Evolutionary conservation across 2,888 invertebrate genomes (phyloP).

Genomic region (Polydrusus tereticollis): DNA sequence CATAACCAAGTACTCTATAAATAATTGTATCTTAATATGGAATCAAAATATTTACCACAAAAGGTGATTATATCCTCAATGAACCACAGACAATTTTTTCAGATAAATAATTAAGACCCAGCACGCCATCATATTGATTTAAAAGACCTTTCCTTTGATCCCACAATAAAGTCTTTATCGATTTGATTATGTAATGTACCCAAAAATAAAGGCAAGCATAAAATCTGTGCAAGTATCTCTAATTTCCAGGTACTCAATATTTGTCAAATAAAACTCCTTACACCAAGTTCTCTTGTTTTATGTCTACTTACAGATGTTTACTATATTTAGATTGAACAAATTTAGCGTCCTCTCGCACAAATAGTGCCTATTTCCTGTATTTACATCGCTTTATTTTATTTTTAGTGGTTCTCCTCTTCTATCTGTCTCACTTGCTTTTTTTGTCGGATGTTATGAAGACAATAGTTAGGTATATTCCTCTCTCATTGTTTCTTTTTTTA

Average conservation of each 20-base stretch:
- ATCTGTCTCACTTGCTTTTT: conserved; percentile 21
- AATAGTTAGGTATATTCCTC: conserved; percentile 15
- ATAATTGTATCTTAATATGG: background rate
- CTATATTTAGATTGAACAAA: conserved; percentile 50
- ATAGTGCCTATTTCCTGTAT: conserved; percentile 49
- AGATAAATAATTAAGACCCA: background rate
- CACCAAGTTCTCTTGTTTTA: conserved; percentile 33
- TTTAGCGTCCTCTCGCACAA: conserved; percentile 47
- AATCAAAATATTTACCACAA: background rate
- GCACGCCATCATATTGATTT: conserved; percentile 2
- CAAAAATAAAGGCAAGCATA: background rate
- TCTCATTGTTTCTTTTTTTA: conserved; percentile 33
- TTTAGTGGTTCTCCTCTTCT: conserved; percentile 18
- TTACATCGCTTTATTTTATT: conserved; percentile 40
- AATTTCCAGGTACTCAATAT: conserved; percentile 14
- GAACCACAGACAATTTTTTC: too few species aligned
- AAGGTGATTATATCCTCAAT: background rate
- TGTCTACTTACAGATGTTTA: conserved; percentile 44
- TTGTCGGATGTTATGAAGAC: conserved; percentile 44
- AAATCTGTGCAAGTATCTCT: background rate
- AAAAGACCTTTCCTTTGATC: background rate
- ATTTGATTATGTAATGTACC: background rate
- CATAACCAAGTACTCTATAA: background rate
- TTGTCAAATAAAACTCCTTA: conserved; percentile 41
- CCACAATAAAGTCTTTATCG: background rate